Evolutionary conservation across 1,140 invertebrate species (phyloP).

Genomic region (Drosophila pruinosa): DNA sequence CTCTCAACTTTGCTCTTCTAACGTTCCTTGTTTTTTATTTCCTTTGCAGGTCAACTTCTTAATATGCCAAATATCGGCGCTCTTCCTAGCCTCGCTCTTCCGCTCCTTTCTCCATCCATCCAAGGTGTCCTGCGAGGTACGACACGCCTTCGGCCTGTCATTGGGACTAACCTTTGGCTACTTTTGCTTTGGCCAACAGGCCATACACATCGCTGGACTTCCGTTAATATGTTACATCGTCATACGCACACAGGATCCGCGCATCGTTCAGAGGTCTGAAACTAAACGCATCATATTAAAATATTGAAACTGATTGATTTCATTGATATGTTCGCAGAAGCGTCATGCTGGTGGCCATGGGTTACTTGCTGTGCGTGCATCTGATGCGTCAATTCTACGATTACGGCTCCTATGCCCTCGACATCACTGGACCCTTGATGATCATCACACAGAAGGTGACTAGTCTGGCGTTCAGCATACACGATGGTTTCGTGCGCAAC

Average conservation of each 20-base stretch:
- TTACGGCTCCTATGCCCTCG: conserved; percentile 93
- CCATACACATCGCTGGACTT: conserved; percentile 89
- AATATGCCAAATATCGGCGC: conserved; percentile 90
- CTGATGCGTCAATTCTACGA: conserved; percentile 93
- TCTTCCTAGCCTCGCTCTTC: conserved; percentile 89
- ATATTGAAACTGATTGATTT: background rate
- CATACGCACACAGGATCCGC: conserved; percentile 86
- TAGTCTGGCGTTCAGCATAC: conserved; percentile 94
- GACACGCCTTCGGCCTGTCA: conserved; percentile 89
- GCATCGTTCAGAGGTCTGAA: conserved; percentile 86
- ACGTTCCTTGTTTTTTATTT: background rate
- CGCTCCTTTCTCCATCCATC: conserved; percentile 88
- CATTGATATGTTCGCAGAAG: conserved; percentile 83
- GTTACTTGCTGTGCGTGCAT: conserved; percentile 93
- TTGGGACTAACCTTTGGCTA: conserved; percentile 91
- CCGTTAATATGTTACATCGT: conserved; percentile 90
- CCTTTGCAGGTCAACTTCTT: conserved; percentile 91
- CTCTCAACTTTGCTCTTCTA: no score
- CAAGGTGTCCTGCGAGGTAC: conserved; percentile 86
- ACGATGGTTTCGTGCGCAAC: conserved; percentile 90
- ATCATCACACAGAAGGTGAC: conserved; percentile 98
- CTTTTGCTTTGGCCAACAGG: conserved; percentile 95
- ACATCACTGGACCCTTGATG: conserved; percentile 97
- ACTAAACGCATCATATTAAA: no score
- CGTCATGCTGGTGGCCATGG: conserved; percentile 89